Conservation (phyloP, 2,113 vertebrate species). For the Nettapus auritus region DNA sequence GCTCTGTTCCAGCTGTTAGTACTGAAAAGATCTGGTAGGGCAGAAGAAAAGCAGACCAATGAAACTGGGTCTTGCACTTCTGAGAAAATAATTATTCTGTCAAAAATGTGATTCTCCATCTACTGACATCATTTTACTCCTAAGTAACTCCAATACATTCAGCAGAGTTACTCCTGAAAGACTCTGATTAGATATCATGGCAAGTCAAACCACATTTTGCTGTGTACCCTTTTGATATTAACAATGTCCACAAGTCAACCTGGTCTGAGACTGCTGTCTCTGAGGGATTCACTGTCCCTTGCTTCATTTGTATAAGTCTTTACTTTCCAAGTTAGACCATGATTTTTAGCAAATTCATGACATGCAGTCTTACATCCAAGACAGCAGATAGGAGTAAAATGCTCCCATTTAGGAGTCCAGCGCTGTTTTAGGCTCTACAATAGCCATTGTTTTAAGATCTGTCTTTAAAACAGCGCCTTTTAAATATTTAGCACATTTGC, state of each 20-base stretch:
- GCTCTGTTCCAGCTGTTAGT: not conserved
- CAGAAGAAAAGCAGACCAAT: not conserved
- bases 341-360: not conserved
- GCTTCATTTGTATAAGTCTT: not conserved
- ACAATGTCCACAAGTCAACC: not conserved
- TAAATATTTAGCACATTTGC: not conserved
- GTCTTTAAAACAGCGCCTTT: not conserved
- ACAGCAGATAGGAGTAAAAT: not conserved
- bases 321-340: not conserved
- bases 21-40: not conserved
- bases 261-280: not conserved
- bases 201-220: not conserved
- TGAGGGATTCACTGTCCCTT: not conserved
- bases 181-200: not conserved
- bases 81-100: not conserved
- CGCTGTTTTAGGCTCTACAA: not conserved
- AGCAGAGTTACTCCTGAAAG: not conserved
- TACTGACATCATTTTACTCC: not conserved
- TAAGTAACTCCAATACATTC: not conserved
- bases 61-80: not conserved
- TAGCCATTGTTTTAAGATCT: not conserved
- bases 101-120: not conserved
- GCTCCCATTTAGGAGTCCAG: not conserved
- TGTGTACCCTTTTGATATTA: not conserved
- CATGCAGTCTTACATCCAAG: not conserved